A percentile compares a stretch with the other conserved stretches of the same genome.
Conservation (phyloP, 2,888 invertebrate genomes). For the Zaprionus bogoriensis region DNA sequence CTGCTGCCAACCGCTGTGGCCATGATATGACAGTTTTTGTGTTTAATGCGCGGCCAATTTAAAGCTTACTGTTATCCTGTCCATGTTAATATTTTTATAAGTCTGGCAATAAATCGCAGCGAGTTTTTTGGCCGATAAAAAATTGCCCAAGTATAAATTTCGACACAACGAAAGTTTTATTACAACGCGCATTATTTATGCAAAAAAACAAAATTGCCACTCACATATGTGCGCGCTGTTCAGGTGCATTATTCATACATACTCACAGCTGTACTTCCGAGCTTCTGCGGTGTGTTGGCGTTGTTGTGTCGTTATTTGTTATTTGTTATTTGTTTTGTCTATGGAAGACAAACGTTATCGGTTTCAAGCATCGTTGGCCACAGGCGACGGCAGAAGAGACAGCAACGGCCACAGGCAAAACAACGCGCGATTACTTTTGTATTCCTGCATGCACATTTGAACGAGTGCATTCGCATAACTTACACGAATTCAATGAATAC, state of each 20-base stretch:
- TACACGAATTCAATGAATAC: background rate
- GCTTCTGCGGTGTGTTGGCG: background rate
- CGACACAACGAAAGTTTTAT: background rate
- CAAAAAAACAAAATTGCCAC: background rate
- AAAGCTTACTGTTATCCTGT: too few relatives aligned
- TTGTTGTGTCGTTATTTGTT: too few relatives aligned
- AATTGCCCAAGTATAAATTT: background rate
- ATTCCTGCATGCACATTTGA: background rate
- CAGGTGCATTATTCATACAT: background rate
- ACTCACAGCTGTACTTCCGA: background rate
- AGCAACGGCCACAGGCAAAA: slow-evolving; percentile 22
- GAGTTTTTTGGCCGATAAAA: background rate
- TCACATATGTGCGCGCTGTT: background rate
- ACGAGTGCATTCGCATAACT: background rate
- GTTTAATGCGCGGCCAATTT: too few relatives aligned
- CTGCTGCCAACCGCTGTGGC: too few relatives aligned
- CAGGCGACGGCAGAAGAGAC: slow-evolving; percentile 15
- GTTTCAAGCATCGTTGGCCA: slow-evolving; percentile 26
- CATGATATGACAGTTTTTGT: too few relatives aligned
- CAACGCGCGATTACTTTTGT: background rate
- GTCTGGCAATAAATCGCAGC: background rate
- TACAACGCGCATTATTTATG: background rate
- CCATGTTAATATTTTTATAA: too few relatives aligned
- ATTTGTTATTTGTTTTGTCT: slow-evolving; percentile 53
- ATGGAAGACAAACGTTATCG: slow-evolving; percentile 62